phyloP scores from a whole-genome alignment of 2,113 vertebrate genomes.

The Tricholaema leucomelas region DNA sequence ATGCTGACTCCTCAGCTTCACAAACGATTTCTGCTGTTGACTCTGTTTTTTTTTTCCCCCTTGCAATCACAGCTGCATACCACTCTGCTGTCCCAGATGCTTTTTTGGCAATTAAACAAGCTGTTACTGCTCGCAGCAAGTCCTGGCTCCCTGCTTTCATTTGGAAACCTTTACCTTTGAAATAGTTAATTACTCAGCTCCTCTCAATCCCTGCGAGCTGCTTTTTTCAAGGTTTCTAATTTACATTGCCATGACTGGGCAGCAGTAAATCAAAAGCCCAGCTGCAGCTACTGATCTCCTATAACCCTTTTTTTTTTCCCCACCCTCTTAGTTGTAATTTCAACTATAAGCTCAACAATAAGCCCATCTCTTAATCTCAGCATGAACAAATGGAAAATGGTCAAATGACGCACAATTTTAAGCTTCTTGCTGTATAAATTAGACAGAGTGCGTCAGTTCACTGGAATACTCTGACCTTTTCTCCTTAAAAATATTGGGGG shows the following conservation, averaged over 20 bases:
- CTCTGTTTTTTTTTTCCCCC: neutral
- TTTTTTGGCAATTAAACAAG: neutral
- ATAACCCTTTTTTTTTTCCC: constrained; percentile 12
- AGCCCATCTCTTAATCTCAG: constrained; percentile 73
- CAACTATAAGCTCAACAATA: constrained; percentile 70
- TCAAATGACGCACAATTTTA: constrained; percentile 74
- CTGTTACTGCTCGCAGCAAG: neutral
- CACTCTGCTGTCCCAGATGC: neutral
- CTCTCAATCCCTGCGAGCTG: neutral
- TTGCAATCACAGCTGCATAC: neutral
- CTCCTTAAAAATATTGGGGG: constrained; percentile 63
- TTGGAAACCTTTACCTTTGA: neutral
- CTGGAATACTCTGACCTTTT: constrained; percentile 76
- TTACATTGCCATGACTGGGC: constrained; percentile 1
- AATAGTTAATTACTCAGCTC: constrained; percentile 32
- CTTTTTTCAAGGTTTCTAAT: constrained; percentile 52
- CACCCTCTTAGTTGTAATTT: constrained; percentile 66
- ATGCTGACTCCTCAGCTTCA: neutral
- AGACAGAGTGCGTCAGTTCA: constrained; percentile 70
- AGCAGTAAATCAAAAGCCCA: constrained; percentile 57
- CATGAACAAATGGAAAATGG: constrained; percentile 74
- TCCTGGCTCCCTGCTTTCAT: neutral
- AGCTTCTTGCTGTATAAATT: constrained; percentile 72
- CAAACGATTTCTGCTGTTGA: neutral
- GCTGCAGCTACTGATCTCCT: constrained; percentile 51